Base-by-base conservation (phyloP, 2,888 invertebrate genomes). In the Philhelius pedissequus region DNA sequence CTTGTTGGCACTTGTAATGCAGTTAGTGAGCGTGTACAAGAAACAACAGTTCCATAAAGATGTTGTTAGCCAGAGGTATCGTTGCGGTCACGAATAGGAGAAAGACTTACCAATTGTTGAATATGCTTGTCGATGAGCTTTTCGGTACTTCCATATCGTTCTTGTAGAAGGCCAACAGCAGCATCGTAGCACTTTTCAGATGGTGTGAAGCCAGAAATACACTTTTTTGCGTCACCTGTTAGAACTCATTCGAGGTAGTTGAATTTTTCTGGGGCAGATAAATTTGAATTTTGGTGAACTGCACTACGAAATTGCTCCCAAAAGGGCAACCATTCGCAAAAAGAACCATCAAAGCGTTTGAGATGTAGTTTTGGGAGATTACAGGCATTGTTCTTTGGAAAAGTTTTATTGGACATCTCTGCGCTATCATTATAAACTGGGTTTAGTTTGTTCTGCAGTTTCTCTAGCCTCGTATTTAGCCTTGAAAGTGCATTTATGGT, bases 101-200 rank as follows among this genome's bases (percentile, higher is more conserved):
- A 15, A 13, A 74, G 64, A 32, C 35, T 45, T 35, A 66, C 64
- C 13, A 74, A 25, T 13, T 75, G 56, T 9, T 56, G 66, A 8
- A 74, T 74, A 15, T 74, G 54, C 0, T 74, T 60, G 27, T 73
- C 62, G 13, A 73, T 73, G 13, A 73, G 50, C 9, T 56, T 56
- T 22, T 73, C 73, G 30, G 60, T 27, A 4, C 18, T 52, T 27
- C 73, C 64, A 45, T 18, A 74, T 40, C 64, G 54, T 13, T 74
- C 73, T n/a, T 43, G 52, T 7, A 74, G 35, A 8, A 64, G 64
- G 6, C 43, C 52, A n/a, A 74, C 64, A 2, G 54, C 32, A 5
- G 30, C 30, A 6, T 30, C 30, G 30, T 30, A 30, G 30, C 30
- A 30, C 1, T 64, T 38, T 30, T 45, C 27, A 15, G 52, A 52